Conservation (phyloP, 2,113 vertebrate species). For the Aramus guarauna region DNA sequence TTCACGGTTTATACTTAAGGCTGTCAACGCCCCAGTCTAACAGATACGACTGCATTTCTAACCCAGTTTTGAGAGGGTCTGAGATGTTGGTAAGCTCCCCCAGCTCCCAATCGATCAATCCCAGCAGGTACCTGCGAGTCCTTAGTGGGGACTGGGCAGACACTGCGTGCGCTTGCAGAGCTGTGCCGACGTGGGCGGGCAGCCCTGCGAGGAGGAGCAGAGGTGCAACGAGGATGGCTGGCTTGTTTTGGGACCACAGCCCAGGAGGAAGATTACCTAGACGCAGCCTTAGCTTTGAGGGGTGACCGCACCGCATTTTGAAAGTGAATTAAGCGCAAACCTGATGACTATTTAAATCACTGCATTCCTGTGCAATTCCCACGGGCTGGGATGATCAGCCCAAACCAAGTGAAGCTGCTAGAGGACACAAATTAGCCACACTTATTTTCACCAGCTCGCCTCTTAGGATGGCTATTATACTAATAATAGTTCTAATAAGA, state of each 20-base stretch:
- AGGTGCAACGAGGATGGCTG: accelerated
- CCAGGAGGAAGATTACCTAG: background rate
- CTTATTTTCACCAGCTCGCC: background rate
- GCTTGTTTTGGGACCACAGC: background rate
- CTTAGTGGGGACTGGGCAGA: too few relatives aligned
- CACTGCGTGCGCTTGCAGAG: accelerated
- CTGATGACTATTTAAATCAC: accelerated
- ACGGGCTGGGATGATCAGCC: background rate
- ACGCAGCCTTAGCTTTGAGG: background rate
- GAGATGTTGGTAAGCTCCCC: background rate
- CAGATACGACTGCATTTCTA: background rate
- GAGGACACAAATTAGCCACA: background rate
- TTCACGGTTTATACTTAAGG: too few relatives aligned
- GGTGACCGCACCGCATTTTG: accelerated
- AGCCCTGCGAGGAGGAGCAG: background rate
- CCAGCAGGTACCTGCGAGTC: background rate
- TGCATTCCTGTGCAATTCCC: background rate
- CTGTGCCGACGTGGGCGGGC: accelerated
- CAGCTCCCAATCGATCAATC: background rate
- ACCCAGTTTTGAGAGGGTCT: background rate
- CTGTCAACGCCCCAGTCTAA: background rate
- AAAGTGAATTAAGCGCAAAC: background rate
- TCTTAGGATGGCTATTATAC: background rate
- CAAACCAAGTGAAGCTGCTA: background rate
- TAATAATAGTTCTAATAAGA: too few relatives aligned